phyloP scores from a whole-genome alignment of 2,797 vertebrate species.

The Ispidina lecontei region DNA sequence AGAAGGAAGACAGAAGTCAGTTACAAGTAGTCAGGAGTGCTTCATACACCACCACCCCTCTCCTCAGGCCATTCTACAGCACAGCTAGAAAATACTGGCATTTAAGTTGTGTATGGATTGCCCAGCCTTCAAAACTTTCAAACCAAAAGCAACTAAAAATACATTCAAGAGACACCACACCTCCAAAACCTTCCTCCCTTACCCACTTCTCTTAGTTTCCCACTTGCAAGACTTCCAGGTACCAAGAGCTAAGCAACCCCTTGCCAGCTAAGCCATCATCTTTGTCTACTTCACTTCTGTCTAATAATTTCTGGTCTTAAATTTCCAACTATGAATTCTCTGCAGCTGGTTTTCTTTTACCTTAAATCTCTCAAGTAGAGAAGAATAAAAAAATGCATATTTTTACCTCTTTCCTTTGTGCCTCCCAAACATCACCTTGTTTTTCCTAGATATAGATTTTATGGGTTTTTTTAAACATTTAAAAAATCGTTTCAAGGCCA shows the following conservation, averaged over 20 bases:
- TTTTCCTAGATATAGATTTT: background rate
- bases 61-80: background rate
- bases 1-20: background rate
- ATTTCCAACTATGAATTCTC: background rate
- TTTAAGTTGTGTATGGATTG: background rate
- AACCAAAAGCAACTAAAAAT: background rate
- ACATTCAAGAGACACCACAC: background rate
- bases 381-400: background rate
- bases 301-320: background rate
- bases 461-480: background rate
- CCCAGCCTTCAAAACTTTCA: background rate
- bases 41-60: background rate
- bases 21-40: background rate
- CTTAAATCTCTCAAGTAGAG: background rate
- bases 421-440: background rate
- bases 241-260: background rate
- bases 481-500: background rate
- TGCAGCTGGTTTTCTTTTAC: background rate
- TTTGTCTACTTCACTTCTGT: background rate
- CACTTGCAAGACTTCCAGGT: background rate
- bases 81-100: background rate
- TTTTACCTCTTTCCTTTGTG: background rate
- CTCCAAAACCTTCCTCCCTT: background rate
- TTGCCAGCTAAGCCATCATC: background rate
- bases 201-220: background rate